Base-by-base conservation (phyloP, 2,797 vertebrate species). In the Pseudocheirus occidentalis region DNA sequence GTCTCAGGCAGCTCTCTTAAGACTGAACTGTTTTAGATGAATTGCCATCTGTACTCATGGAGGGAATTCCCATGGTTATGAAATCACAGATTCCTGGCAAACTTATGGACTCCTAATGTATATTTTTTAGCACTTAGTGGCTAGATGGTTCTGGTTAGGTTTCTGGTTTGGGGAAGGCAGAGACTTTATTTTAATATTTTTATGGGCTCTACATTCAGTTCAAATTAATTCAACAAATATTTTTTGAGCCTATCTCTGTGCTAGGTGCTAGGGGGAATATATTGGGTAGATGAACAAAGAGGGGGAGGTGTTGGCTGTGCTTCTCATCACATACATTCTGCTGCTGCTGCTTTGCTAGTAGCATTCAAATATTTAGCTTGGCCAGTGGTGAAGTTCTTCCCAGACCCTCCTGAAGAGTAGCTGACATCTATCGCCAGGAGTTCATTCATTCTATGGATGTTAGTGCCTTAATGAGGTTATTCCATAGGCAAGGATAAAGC, bases 81-180 rank as follows among this genome's bases (percentile, higher is more conserved):
- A 87, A 87, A 87, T 50, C 73, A 50, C 24, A 87, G 73, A 50
- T 87, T 40, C 73, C 27, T 50, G 73, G 40, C 27, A 87, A 87
- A 87, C 73, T 27, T 87, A 87, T 87, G 24, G 21, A 87, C 73
- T 87, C 40, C 40, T 87, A 87, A 87, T 87, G 40, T 87, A 87
- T 87, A 87, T 87, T 87, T 87, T 81, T 50, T 87, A 87, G 50
- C 73, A 87, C 73, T 87, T 87, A 87, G 73, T 87, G 40, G 73
- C 21, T 87, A 50, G 73, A 87, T 50, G 18, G 73, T 87, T 87
- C 73, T 87, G 73, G 73, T 46, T 81, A 81, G 21, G 40, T 46
- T 81, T 81, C 40, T 81, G 73, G 73, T 50, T 87, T 87, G 24
- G 73, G 40, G 27, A 87, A 87, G 40, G 73, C 40, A 87, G 73